Evolutionary conservation across 2,797 vertebrate species (phyloP).

Genomic region (Cetoscarus ocellatus): DNA sequence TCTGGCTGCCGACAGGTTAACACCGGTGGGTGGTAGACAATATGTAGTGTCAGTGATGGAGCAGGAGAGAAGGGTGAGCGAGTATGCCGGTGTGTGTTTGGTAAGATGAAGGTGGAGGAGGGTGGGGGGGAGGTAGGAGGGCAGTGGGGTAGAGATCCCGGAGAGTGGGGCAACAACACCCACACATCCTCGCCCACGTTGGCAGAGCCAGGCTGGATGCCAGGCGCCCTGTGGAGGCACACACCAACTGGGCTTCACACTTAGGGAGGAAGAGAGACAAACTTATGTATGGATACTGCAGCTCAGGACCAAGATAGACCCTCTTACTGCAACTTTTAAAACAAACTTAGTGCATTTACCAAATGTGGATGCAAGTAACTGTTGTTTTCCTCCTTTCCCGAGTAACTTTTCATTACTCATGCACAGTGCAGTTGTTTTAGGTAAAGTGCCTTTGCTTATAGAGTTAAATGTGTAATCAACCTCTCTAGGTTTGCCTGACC

Average conservation of each 20-base stretch:
- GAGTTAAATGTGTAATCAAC: too few relatives aligned
- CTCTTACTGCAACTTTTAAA: constrained; percentile 35
- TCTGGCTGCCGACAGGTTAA: constrained; percentile 78
- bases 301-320: constrained; percentile 39
- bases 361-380: too few relatives aligned
- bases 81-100: constrained; percentile 36
- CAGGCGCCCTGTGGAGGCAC: constrained; percentile 76
- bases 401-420: too few relatives aligned
- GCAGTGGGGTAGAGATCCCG: constrained; percentile 62
- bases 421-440: too few relatives aligned
- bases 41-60: constrained; percentile 83
- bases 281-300: constrained; percentile 16
- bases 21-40: constrained; percentile 84
- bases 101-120: constrained; percentile 42
- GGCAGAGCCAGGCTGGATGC: constrained; percentile 71
- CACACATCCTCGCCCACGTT: constrained; percentile 79
- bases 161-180: constrained; percentile 80
- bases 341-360: not conserved
- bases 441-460: too few relatives aligned
- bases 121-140: constrained; percentile 20
- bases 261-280: constrained; percentile 50
- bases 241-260: constrained; percentile 69
- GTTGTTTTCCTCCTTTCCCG: too few relatives aligned
- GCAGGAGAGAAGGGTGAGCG: constrained; percentile 68
- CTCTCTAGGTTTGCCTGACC: too few relatives aligned